A percentile compares a stretch with the other conserved stretches of the same genome.
These are phyloP conservation scores for Numenius phaeopus DNA, from an alignment of 2,797 vertebrate genomes.

Conservation along the genomic window DNA sequence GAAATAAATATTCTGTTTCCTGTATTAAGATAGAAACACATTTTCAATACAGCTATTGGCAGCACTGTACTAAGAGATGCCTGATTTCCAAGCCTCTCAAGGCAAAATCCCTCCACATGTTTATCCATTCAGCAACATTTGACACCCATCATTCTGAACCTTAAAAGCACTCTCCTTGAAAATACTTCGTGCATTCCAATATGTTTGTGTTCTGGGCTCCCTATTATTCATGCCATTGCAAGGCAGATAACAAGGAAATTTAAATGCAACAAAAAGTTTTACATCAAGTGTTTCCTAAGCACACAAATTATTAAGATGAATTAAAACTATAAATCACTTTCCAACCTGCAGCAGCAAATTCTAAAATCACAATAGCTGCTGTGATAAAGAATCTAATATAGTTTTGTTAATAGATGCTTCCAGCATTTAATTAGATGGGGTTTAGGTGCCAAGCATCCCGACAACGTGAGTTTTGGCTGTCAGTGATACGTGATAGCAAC, in stretches of 20 bases:
- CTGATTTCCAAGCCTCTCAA: neutral
- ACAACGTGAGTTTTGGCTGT: neutral
- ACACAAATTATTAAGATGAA: slow-evolving; percentile 62
- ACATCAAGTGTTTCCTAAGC: slow-evolving; percentile 17
- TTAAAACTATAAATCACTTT: slow-evolving; percentile 67
- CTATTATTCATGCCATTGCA: slow-evolving; percentile 46
- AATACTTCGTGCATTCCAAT: slow-evolving; percentile 31
- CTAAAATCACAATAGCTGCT: neutral
- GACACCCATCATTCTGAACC: neutral
- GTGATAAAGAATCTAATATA: neutral
- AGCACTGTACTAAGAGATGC: neutral
- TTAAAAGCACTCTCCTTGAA: slow-evolving; percentile 28
- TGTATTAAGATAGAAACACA: neutral
- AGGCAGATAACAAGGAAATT: slow-evolving; percentile 66
- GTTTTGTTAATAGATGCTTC: slow-evolving; percentile 3
- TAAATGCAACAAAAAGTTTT: slow-evolving; percentile 64
- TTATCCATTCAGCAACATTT: neutral
- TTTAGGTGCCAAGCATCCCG: neutral
- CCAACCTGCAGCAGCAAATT: slow-evolving; percentile 3
- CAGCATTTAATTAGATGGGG: slow-evolving; percentile 20
- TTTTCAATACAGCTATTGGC: neutral
- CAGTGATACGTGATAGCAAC: neutral
- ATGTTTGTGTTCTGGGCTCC: slow-evolving; percentile 9
- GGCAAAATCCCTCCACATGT: neutral
- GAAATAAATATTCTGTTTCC: neutral